Percentiles rank a stretch among this genome's conserved stretches.
phyloP scores from a whole-genome alignment of 2,888 invertebrate species.

The Hemicrepidius hirtus region DNA sequence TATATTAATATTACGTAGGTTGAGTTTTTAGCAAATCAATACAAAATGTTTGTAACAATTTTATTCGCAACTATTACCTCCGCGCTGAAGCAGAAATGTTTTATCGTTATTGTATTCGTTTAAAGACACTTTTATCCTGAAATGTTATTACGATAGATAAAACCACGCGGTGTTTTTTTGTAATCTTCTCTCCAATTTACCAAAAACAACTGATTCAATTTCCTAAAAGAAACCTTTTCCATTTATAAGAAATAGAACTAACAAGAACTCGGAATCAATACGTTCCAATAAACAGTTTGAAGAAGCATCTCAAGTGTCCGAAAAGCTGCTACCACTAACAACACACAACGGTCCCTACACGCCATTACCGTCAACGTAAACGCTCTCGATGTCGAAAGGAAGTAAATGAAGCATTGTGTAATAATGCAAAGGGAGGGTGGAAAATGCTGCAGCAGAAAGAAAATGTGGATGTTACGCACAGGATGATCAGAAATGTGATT shows the following conservation, averaged over 20 bases:
- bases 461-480: constrained; percentile 8
- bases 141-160: not conserved
- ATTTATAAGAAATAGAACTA: not conserved
- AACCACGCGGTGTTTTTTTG: not conserved
- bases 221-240: constrained; percentile 9
- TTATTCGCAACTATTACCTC: too few relatives aligned
- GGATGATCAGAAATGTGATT: constrained; percentile 10
- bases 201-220: not conserved
- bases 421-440: constrained; percentile 14
- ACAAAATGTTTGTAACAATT: too few relatives aligned
- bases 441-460: constrained; percentile 1
- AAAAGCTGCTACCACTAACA: constrained; percentile 25
- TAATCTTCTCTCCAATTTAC: not conserved
- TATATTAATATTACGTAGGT: too few relatives aligned
- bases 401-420: constrained; percentile 45
- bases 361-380: constrained; percentile 33
- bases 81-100: too few relatives aligned
- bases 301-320: constrained; percentile 31
- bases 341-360: constrained; percentile 14
- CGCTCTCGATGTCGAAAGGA: constrained; percentile 21
- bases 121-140: too few relatives aligned
- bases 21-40: too few relatives aligned
- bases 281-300: constrained; percentile 15
- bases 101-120: too few relatives aligned
- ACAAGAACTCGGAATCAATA: constrained; percentile 23